Evolutionary conservation across 2,113 vertebrate species (phyloP), one percentile per base, ranked within the genome.

Genomic region (Mormyrus lacerda): DNA sequence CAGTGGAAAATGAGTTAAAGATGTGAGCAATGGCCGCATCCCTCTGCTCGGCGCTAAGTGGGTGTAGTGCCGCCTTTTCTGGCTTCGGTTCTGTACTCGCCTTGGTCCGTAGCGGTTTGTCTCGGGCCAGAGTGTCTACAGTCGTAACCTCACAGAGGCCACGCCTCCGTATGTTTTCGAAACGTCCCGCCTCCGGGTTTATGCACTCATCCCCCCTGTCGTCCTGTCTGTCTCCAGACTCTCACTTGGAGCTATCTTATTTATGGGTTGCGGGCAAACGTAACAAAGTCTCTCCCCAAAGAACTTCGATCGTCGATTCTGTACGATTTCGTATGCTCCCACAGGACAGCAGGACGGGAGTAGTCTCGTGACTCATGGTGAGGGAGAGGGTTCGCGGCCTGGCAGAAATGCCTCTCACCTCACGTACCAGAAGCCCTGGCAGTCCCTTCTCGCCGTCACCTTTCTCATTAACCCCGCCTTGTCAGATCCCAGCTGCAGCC

Each of bases 241-340:
- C 27, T 2, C 55, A 31, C 13, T 35, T 51, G 48, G n/a, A 45
- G 47, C 10, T 35, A 6, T 50, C 45, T 11, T 53, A 15, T 87
- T 87, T 87, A 87, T 3, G 51, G 19, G 47, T 15, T 86, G 45
- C n/a, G 84, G 31, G 51, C 31, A 87, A 35, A 21, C 27, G 10
- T 42, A n/a, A 83, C 79, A 45, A 42, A 21, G 39, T 44, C 9
- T 83, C 85, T 87, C 15, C 39, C 27, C 15, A 53, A 13, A 86
- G 85, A 35, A n/a, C 27, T 86, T 31, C 15, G 2, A 85, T 58
- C 53, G 53, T 86, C 17, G 5, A 24, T 87, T 89, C 58, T 84
- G 86, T 86, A 69, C 17, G 5, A 24, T 87, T 89, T 45, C 89
- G 86, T 86, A 69, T 89, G 83, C 51, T 27, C 45, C 55, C 83